These are phyloP conservation scores for Discoglossus pictus DNA, from an alignment of 2,797 vertebrate genomes.

Conservation along the genomic window DNA sequence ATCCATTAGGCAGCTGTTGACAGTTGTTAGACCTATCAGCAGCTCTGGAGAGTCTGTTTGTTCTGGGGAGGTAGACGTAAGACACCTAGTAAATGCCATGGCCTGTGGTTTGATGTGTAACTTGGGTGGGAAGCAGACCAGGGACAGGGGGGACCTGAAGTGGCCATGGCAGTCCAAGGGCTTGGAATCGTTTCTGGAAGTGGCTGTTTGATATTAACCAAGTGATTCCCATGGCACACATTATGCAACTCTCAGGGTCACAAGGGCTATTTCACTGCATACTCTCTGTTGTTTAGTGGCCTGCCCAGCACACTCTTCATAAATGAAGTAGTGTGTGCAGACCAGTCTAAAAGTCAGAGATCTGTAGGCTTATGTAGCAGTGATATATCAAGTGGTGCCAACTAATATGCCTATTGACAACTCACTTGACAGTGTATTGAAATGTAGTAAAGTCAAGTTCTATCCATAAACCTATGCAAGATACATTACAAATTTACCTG, in stretches of 20 bases:
- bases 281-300: slow-evolving; percentile 30
- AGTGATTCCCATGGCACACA: slow-evolving; percentile 48
- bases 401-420: neutral
- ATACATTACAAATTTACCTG: no score
- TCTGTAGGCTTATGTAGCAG: neutral
- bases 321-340: neutral
- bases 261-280: slow-evolving; percentile 36
- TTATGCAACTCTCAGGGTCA: slow-evolving; percentile 45
- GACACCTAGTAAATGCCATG: slow-evolving; percentile 62
- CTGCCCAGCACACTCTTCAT: slow-evolving; percentile 15
- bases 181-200: slow-evolving; percentile 47
- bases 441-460: no score
- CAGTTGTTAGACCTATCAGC: slow-evolving; percentile 68
- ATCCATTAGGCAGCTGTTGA: slow-evolving; percentile 70
- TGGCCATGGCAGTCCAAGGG: slow-evolving; percentile 29
- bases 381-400: neutral
- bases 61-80: slow-evolving; percentile 63
- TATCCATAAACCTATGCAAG: no score
- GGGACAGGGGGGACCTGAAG: slow-evolving; percentile 51
- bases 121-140: slow-evolving; percentile 50
- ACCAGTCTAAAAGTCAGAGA: neutral
- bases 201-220: slow-evolving; percentile 52
- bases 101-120: slow-evolving; percentile 62
- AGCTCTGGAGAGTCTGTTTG: slow-evolving; percentile 62
- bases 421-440: no score